Base-by-base conservation (phyloP, 2,888 invertebrate species). In the Magallana nippona region DNA sequence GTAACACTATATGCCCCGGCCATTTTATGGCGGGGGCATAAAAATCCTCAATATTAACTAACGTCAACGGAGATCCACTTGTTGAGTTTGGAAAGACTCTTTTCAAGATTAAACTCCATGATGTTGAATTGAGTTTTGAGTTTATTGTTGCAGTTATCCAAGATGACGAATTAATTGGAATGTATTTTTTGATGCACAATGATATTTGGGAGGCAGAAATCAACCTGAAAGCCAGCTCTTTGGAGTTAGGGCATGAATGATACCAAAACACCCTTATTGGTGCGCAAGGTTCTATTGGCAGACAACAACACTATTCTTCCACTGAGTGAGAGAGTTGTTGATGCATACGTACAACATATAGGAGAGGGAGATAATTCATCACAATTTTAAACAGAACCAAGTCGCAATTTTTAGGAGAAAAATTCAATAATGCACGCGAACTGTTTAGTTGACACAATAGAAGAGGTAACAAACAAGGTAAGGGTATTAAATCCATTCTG, bases 401-500 rank as follows among this genome's bases (percentile, higher is more conserved):
- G 80, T 10, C 55, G 60, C 1, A 10, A 57, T 3, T 85, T 88
- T 32, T 58, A 80, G n/a, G 83, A 81, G 44, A 82, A 57, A 11
- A 83, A 87, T 79, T 84, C 81, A 10, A 19, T 88, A 8, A 13
- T 82, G 57, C 80, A 87, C 82, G 86, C 88, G 13, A 56, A 84
- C 13, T 82, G 84, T 19, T 78, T 87, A 17, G 85, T 85, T 62
- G 84, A 86, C 71, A 79, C 86, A 11, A 86, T 77, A 11, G 15
- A 79, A 44, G 60, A 27, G 27, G 60, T 81, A 17, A 86, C 85
- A 11, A 63, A 19, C 58, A 86, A 86, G 57, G 83, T 86, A 2
- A 82, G 86, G 17, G 55, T 88, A 13, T 57, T 86, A 44, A 88
- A 88, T 58, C 85, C 86, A 19, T 86, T 86, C 62, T 80, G 79